Percentiles rank a stretch among this genome's conserved stretches.
Evolutionary conservation across 1,140 invertebrate species (phyloP).

Genomic region (Triops cancriformis): DNA sequence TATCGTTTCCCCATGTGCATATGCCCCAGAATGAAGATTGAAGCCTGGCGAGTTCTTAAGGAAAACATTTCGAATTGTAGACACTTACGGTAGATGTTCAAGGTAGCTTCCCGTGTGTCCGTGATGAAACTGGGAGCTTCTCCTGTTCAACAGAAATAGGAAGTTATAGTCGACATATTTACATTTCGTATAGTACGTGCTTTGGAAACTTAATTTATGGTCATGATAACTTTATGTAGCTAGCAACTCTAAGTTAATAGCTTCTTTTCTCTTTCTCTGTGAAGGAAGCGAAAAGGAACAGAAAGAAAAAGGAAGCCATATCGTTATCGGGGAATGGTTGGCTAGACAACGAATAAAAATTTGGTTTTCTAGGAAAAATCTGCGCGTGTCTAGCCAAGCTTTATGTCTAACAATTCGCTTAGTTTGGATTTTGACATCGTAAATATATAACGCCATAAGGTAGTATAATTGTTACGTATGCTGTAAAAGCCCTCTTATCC

Average conservation of each 20-base stretch:
- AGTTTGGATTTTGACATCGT: no score
- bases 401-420: no score
- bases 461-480: no score
- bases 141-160: constrained; percentile 39
- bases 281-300: no score
- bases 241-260: no score
- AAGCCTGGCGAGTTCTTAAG: neutral
- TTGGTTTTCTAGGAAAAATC: no score
- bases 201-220: neutral
- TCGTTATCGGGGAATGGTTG: neutral
- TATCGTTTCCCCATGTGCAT: no score
- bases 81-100: constrained; percentile 19
- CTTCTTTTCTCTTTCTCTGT: no score
- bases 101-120: constrained; percentile 18
- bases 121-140: constrained; percentile 59
- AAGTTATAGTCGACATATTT: neutral
- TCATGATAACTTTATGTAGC: neutral
- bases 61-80: neutral
- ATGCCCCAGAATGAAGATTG: no score
- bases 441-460: no score
- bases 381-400: no score
- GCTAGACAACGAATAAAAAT: neutral
- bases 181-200: neutral
- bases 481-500: no score
- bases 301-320: neutral